Percentiles rank a stretch among this genome's conserved stretches.
These are phyloP conservation scores for Cyclargus thomasi DNA, from an alignment of 1,140 invertebrate species.

Conservation along the genomic window DNA sequence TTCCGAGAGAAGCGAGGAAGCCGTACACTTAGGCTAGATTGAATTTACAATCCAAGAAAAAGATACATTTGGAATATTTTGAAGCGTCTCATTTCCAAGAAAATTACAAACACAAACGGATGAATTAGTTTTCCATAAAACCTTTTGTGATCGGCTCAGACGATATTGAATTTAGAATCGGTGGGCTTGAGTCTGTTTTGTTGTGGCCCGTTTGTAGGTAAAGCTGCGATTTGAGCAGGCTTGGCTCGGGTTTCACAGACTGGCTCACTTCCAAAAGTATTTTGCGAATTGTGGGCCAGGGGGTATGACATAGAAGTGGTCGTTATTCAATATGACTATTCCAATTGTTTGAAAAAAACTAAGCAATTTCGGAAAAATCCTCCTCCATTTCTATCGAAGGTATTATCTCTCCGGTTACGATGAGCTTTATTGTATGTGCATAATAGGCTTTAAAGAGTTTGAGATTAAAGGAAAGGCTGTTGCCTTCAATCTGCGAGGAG, in stretches of 20 bases:
- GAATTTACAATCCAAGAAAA: not conserved
- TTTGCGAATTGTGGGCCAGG: constrained; percentile 25
- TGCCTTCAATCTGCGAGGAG: too few species aligned
- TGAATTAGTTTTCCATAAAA: not conserved
- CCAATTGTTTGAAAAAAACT: not conserved
- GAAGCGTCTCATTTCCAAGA: not conserved
- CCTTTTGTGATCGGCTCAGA: not conserved
- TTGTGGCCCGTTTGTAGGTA: constrained; percentile 20
- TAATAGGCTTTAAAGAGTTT: too few species aligned
- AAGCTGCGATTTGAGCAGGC: constrained; percentile 20
- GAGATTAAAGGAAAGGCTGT: too few species aligned
- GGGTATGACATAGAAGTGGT: constrained; percentile 19
- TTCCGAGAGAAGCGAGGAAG: not conserved
- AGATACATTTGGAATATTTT: not conserved
- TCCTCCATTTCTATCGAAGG: not conserved
- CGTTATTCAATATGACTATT: constrained; percentile 22
- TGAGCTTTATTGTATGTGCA: too few species aligned
- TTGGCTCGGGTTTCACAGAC: not conserved
- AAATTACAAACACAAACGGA: constrained; percentile 2
- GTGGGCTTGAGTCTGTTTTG: constrained; percentile 19
- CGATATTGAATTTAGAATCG: not conserved
- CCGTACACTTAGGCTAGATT: not conserved
- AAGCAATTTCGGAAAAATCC: not conserved
- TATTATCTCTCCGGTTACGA: too few species aligned
- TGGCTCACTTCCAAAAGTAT: constrained; percentile 22